These are phyloP conservation scores for Corythornis madagascariensis DNA, from an alignment of 2,113 vertebrate genomes.

Conservation along the genomic window DNA sequence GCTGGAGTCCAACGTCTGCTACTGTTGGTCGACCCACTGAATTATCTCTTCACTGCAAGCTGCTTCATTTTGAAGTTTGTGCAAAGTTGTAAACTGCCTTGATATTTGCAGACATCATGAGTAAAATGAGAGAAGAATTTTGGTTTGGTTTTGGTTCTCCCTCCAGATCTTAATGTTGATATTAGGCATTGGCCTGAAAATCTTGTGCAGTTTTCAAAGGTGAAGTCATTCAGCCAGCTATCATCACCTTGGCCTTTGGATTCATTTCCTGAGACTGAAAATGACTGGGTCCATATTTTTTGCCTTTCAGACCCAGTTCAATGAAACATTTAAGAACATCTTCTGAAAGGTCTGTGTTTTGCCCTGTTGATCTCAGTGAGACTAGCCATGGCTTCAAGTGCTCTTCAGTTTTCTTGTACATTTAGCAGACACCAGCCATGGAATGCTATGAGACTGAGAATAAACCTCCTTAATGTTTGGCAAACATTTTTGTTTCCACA, in stretches of 20 bases:
- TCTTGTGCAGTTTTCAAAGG: not conserved
- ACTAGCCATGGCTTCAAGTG: not conserved
- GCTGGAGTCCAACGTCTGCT: not conserved
- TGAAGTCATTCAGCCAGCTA: not conserved
- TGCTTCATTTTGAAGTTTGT: fast-evolving
- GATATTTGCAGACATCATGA: not conserved
- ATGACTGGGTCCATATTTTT: not conserved
- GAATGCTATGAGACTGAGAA: not conserved
- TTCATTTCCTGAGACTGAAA: not conserved
- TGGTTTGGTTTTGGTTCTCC: not conserved
- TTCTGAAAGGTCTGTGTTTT: not conserved
- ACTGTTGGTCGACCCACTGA: fast-evolving
- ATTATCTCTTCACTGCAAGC: not conserved
- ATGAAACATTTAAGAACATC: not conserved
- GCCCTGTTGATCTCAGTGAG: not conserved
- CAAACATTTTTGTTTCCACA: not conserved
- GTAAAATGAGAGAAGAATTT: not conserved
- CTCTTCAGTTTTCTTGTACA: not conserved
- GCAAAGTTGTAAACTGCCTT: not conserved
- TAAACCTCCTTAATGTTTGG: not conserved
- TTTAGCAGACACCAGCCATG: not conserved
- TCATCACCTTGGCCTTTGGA: not conserved
- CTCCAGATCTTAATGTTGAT: not conserved
- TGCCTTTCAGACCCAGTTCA: not conserved
- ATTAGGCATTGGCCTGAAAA: not conserved